phyloP scores from a whole-genome alignment of 92 coral and sea anemone species.

The Parazoanthus atlanticus region DNA sequence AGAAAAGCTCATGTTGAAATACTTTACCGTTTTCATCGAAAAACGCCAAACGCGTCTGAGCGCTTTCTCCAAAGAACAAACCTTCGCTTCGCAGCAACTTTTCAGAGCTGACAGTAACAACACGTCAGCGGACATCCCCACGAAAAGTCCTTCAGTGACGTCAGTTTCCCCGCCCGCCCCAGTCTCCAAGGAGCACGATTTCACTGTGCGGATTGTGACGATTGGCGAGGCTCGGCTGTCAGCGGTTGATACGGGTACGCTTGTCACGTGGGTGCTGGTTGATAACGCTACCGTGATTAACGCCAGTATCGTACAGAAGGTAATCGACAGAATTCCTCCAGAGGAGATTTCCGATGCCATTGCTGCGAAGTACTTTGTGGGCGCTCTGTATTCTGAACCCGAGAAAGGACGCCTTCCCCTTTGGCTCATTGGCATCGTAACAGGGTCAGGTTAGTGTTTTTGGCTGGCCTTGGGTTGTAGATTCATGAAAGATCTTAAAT shows the following conservation, averaged over 20 bases:
- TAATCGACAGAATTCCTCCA: conserved; percentile 57
- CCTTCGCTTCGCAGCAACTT: background rate
- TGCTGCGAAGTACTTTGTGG: conserved; percentile 70
- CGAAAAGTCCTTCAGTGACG: conserved; percentile 6
- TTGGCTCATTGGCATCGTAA: conserved; percentile 42
- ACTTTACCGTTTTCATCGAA: conserved; percentile 40
- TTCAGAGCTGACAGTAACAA: conserved; percentile 35
- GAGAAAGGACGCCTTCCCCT: background rate
- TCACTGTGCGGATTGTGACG: conserved; percentile 76
- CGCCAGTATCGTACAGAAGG: conserved; percentile 68
- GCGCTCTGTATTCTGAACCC: conserved; percentile 54
- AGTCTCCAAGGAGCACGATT: conserved; percentile 61
- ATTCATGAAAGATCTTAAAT: no score
- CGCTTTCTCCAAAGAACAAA: background rate
- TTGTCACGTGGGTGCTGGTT: conserved; percentile 69
- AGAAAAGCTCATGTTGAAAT: conserved; percentile 66
- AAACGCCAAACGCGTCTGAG: background rate
- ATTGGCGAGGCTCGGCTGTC: conserved; percentile 56
- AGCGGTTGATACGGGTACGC: conserved; percentile 56
- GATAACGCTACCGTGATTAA: conserved; percentile 73
- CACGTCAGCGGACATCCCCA: conserved; percentile 35
- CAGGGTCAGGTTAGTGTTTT: conserved; percentile 75
- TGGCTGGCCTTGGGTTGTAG: no score
- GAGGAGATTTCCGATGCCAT: conserved; percentile 61
- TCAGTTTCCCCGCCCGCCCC: background rate